A percentile compares a stretch with the other conserved stretches of the same genome.
These are phyloP conservation scores for Sinocyclocheilus maitianheensis DNA, from an alignment of 2,113 vertebrate genomes.

Conservation along the genomic window DNA sequence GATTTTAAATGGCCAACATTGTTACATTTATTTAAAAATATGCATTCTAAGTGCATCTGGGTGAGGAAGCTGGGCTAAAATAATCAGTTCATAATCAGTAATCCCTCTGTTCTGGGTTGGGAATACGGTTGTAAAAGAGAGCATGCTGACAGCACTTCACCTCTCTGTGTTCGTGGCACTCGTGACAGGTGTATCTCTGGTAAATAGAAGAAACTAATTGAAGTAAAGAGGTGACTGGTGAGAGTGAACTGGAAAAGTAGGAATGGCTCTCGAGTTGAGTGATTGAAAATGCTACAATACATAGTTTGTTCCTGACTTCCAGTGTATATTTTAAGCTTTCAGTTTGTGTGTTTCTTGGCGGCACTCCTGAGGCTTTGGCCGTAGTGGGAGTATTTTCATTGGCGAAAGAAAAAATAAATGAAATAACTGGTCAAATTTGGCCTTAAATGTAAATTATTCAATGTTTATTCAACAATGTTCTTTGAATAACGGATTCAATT, in stretches of 20 bases:
- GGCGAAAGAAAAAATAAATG: no score
- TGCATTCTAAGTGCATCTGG: no score
- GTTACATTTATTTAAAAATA: no score
- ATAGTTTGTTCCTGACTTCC: not conserved
- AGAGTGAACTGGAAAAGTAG: not conserved
- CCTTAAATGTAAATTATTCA: no score
- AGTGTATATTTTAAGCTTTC: not conserved
- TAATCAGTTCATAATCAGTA: not conserved
- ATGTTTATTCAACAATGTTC: no score
- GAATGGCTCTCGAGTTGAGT: not conserved
- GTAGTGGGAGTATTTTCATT: no score
- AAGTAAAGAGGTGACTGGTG: not conserved
- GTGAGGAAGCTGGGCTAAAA: not conserved
- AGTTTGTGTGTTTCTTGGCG: not conserved
- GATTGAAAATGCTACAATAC: not conserved
- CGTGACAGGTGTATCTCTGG: not conserved
- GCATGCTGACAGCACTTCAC: not conserved
- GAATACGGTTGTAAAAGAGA: not conserved
- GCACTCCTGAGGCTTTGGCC: no score
- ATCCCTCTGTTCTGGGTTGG: not conserved
- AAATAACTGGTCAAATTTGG: no score
- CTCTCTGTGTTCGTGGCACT: not conserved
- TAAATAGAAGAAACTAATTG: not conserved
- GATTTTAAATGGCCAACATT: not conserved
- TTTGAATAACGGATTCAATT: no score